These are phyloP conservation scores for Alloscopus bannaensis DNA, from an alignment of 2,888 invertebrate species.

Conservation along the genomic window DNA sequence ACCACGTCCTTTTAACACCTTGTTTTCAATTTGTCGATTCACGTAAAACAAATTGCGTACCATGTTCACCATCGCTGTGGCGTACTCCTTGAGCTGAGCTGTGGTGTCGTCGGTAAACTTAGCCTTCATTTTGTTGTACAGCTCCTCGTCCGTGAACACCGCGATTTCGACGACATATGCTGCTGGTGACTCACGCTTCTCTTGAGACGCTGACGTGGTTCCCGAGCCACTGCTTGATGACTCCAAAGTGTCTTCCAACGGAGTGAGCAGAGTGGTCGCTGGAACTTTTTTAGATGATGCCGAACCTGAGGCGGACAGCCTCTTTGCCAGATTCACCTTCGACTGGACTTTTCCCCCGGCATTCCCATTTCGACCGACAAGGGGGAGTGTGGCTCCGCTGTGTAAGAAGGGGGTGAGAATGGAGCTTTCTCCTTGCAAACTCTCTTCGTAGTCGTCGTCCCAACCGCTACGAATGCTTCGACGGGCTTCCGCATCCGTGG, in stretches of 20 bases:
- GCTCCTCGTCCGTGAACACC: slow-evolving; percentile 74
- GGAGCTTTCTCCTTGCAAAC: slow-evolving; percentile 45
- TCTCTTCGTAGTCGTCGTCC: slow-evolving; percentile 43
- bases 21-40: not conserved
- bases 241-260: slow-evolving; percentile 31
- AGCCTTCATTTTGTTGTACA: slow-evolving; percentile 71
- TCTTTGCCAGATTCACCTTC: slow-evolving; percentile 32
- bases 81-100: slow-evolving; percentile 70
- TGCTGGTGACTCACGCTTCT: slow-evolving; percentile 8
- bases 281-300: slow-evolving; percentile 13
- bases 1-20: slow-evolving; percentile 8
- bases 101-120: slow-evolving; percentile 67
- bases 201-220: slow-evolving; percentile 22
- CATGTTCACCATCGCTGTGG: slow-evolving; percentile 72
- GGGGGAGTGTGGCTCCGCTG: slow-evolving; percentile 35
- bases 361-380: slow-evolving; percentile 32
- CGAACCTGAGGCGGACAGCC: slow-evolving; percentile 20
- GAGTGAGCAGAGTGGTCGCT: slow-evolving; percentile 39
- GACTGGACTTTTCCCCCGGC: slow-evolving; percentile 14
- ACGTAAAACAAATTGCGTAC: slow-evolving; percentile 45
- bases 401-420: slow-evolving; percentile 55
- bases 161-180: slow-evolving; percentile 74
- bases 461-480: not conserved
- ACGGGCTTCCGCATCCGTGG: slow-evolving; percentile 47
- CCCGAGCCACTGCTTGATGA: not conserved